Evolutionary conservation across 2,113 vertebrate species (phyloP).

Genomic region (Bubalus kerabau): DNA sequence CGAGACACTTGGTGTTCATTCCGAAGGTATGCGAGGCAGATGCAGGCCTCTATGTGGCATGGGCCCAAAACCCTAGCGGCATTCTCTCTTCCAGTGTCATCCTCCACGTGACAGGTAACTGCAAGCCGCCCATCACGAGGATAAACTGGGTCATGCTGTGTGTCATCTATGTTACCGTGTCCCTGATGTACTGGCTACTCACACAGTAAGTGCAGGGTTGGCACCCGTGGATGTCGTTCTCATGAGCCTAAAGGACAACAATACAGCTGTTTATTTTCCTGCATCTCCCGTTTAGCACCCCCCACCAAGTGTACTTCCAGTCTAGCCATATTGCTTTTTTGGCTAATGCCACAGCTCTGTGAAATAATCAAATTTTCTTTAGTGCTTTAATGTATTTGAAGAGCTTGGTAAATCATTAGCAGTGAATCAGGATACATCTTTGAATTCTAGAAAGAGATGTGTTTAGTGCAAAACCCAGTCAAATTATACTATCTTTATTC

Average conservation of each 20-base stretch:
- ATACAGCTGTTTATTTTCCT: slow-evolving; percentile 9
- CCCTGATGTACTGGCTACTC: slow-evolving; percentile 85
- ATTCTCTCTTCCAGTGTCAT: slow-evolving; percentile 81
- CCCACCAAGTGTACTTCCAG: background rate
- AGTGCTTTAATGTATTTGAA: background rate
- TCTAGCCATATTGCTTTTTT: slow-evolving; percentile 6
- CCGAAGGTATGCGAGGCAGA: slow-evolving; percentile 81
- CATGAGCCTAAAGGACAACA: slow-evolving; percentile 5
- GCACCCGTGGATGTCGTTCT: slow-evolving; percentile 33
- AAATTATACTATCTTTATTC: background rate
- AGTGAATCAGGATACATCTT: background rate
- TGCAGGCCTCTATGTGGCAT: slow-evolving; percentile 83
- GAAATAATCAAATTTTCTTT: slow-evolving; percentile 45
- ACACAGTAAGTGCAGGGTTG: slow-evolving; percentile 53
- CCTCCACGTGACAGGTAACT: slow-evolving; percentile 84
- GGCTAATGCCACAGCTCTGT: background rate
- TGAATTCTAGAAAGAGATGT: slow-evolving; percentile 36
- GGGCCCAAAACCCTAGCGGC: slow-evolving; percentile 79
- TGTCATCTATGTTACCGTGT: slow-evolving; percentile 84
- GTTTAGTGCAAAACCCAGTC: background rate
- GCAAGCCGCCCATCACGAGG: slow-evolving; percentile 76
- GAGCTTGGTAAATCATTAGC: background rate
- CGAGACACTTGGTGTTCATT: slow-evolving; percentile 86
- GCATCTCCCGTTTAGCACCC: slow-evolving; percentile 32
- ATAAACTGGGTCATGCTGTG: slow-evolving; percentile 87